A percentile compares a stretch with the other conserved stretches of the same genome.
Evolutionary conservation across 2,113 vertebrate genomes (phyloP).

Genomic region (Sinocyclocheilus anshuiensis): DNA sequence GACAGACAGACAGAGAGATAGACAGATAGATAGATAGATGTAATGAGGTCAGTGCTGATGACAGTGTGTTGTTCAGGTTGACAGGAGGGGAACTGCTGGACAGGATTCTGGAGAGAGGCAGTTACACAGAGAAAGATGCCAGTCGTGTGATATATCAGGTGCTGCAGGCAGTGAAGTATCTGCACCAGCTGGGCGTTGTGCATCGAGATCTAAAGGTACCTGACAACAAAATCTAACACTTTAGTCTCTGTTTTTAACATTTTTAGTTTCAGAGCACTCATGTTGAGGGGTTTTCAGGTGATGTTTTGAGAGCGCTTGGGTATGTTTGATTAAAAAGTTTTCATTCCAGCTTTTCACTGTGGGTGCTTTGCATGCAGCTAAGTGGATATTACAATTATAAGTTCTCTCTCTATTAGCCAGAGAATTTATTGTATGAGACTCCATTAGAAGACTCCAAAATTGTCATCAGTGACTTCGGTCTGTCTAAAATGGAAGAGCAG

Average conservation of each 20-base stretch:
- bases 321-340: background rate
- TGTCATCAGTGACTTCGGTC: conserved; percentile 79
- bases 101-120: conserved; percentile 74
- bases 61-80: conserved; percentile 60
- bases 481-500: conserved; percentile 80
- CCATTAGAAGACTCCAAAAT: conserved; percentile 78
- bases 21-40: too few relatives aligned
- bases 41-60: background rate
- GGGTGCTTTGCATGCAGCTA: background rate
- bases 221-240: background rate
- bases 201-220: conserved; percentile 79
- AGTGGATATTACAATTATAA: background rate
- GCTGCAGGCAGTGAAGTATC: conserved; percentile 73
- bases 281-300: background rate
- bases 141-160: conserved; percentile 75
- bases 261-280: background rate
- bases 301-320: background rate
- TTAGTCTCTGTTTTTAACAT: background rate
- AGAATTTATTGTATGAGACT: conserved; percentile 77
- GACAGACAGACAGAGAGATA: too few relatives aligned
- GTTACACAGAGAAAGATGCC: conserved; percentile 77
- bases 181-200: conserved; percentile 76
- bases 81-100: conserved; percentile 79
- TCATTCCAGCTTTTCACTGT: background rate
- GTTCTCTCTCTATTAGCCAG: conserved; percentile 63